These are phyloP conservation scores for Drosophila navojoa DNA, from an alignment of 1,140 invertebrate genomes.

Conservation along the genomic window DNA sequence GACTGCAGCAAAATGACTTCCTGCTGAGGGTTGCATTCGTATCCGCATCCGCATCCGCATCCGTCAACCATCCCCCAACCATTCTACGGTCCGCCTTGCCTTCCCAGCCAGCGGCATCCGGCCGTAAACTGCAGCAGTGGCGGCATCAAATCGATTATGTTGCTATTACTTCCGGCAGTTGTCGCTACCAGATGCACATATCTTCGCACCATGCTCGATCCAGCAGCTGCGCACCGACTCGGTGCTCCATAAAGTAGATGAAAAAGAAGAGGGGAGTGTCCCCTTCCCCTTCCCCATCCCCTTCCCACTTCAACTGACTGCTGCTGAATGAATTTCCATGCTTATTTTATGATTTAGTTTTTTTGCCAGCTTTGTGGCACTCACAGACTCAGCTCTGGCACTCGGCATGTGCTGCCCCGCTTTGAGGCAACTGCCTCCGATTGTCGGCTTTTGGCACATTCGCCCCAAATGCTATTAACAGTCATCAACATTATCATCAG, in stretches of 20 bases:
- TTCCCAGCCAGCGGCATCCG: constrained; percentile 47
- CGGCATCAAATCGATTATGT: constrained; percentile 77
- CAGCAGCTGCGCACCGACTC: not conserved
- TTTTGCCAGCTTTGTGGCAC: constrained; percentile 12
- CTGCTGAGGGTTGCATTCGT: constrained; percentile 53
- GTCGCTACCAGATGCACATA: constrained; percentile 66
- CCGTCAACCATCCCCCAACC: constrained; percentile 5
- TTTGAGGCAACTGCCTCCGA: constrained; percentile 1
- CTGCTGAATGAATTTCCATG: constrained; percentile 40
- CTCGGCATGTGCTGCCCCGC: constrained; percentile 2
- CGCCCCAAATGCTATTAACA: constrained; percentile 19
- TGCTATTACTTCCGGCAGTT: constrained; percentile 80
- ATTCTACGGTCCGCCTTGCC: not conserved
- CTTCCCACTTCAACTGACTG: not conserved
- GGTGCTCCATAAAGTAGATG: no score
- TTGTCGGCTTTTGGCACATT: constrained; percentile 6
- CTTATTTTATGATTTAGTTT: constrained; percentile 58
- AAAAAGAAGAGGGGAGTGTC: not conserved
- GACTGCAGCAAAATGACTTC: constrained; percentile 71
- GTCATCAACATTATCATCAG: constrained; percentile 33
- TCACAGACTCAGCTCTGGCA: not conserved
- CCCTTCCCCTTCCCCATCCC: no score
- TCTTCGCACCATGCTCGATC: constrained; percentile 2
- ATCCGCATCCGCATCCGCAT: constrained; percentile 24
- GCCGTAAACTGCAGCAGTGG: constrained; percentile 67